Percentiles rank a stretch among this genome's conserved stretches.
phyloP scores from a whole-genome alignment of 1,140 invertebrate species.

The Galendromus occidentalis region DNA sequence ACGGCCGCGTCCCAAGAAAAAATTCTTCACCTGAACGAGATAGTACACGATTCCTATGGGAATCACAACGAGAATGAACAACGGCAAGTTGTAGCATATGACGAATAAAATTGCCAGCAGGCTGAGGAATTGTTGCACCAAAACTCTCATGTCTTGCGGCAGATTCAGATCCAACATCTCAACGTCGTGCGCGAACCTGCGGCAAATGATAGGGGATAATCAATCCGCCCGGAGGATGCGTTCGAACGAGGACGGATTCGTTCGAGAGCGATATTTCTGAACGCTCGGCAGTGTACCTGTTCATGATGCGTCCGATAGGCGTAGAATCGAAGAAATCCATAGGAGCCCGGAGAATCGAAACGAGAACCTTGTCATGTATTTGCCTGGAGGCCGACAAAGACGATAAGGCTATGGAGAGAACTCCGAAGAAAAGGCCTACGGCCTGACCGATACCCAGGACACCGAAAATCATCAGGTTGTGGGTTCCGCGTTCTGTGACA shows the following conservation, averaged over 20 bases:
- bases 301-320: constrained; percentile 34
- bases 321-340: constrained; percentile 42
- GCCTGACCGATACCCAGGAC: constrained; percentile 13
- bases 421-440: constrained; percentile 16
- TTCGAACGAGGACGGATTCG: no score
- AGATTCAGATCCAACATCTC: constrained; percentile 26
- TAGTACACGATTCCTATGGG: constrained; percentile 37
- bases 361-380: constrained; percentile 22
- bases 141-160: constrained; percentile 25
- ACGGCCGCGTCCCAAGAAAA: no score
- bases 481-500: background rate
- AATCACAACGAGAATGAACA: constrained; percentile 34
- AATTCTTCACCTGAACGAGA: constrained; percentile 30
- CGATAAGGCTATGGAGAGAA: constrained; percentile 17
- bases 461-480: constrained; percentile 12
- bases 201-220: constrained; percentile 25
- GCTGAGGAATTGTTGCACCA: constrained; percentile 23
- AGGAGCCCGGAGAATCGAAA: constrained; percentile 24
- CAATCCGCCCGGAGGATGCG: no score
- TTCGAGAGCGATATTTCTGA: no score
- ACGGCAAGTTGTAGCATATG: constrained; percentile 34
- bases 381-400: constrained; percentile 17
- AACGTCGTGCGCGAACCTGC: constrained; percentile 32
- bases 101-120: constrained; percentile 33
- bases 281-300: constrained; percentile 27